These are phyloP conservation scores for Mizuhopecten yessoensis DNA, from an alignment of 1,140 invertebrate genomes.

Conservation along the genomic window DNA sequence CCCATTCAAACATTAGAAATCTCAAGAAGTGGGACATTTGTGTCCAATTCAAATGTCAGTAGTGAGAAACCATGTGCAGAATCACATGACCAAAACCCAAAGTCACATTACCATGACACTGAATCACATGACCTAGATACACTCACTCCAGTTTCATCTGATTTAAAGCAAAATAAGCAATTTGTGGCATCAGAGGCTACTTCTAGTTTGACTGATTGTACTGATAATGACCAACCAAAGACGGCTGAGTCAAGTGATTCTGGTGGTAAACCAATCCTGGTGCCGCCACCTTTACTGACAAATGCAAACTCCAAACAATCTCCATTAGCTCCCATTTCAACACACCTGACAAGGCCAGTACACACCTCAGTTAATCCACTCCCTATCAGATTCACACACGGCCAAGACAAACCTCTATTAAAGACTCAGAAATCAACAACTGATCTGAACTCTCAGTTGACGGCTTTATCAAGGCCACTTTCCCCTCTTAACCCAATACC, in stretches of 20 bases:
- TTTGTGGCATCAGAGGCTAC: neutral
- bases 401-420: neutral
- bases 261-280: neutral
- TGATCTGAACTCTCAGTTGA: neutral
- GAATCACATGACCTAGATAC: neutral
- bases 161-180: neutral
- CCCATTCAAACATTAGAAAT: neutral
- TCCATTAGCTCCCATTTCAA: neutral
- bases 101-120: neutral
- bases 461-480: neutral
- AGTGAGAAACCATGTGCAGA: neutral
- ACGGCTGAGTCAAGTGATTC: no score
- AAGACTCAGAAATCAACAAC: neutral
- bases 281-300: neutral
- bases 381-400: neutral
- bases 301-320: neutral
- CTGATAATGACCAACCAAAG: neutral
- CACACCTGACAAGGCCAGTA: neutral
- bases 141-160: neutral
- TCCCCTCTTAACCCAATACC: neutral
- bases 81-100: neutral
- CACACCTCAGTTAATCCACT: neutral
- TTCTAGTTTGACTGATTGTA: neutral
- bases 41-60: neutral
- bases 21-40: neutral